phyloP scores from a whole-genome alignment of 2,113 vertebrate species.

The Pygoscelis antarcticus region DNA sequence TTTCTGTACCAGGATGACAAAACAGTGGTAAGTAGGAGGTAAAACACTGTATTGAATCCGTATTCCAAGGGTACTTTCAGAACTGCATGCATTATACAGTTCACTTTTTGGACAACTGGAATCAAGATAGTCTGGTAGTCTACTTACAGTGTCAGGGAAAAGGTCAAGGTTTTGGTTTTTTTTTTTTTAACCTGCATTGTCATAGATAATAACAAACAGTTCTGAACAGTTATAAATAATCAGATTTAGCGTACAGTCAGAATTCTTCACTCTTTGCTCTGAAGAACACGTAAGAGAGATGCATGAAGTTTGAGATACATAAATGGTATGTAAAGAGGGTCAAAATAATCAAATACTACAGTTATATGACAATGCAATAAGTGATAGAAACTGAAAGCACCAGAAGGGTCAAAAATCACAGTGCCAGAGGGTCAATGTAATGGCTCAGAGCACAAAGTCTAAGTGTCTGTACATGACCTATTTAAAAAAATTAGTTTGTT shows the following conservation, averaged over 20 bases:
- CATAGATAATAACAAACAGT: not conserved
- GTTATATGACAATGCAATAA: not conserved
- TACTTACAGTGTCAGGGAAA: not conserved
- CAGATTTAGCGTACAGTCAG: not conserved
- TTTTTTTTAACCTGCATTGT: not conserved
- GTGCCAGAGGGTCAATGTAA: not conserved
- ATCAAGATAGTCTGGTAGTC: not conserved
- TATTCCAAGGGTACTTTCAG: not conserved
- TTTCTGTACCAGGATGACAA: slow-evolving; percentile 5
- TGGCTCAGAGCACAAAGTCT: not conserved
- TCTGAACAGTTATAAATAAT: not conserved
- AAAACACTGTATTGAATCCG: not conserved
- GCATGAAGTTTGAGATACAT: not conserved
- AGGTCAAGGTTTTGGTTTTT: not conserved
- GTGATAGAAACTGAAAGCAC: not conserved
- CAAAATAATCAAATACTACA: not conserved
- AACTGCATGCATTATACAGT: not conserved
- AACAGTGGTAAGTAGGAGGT: slow-evolving; percentile 11
- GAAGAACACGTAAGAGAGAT: not conserved
- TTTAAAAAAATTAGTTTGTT: not conserved
- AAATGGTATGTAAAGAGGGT: not conserved
- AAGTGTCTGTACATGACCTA: not conserved
- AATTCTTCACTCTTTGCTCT: not conserved
- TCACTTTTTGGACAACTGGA: not conserved
- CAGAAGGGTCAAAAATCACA: not conserved